Evolutionary conservation across 2,888 invertebrate species (phyloP), one percentile per base, ranked within the genome.

Genomic region (Macrophya alboannulata): DNA sequence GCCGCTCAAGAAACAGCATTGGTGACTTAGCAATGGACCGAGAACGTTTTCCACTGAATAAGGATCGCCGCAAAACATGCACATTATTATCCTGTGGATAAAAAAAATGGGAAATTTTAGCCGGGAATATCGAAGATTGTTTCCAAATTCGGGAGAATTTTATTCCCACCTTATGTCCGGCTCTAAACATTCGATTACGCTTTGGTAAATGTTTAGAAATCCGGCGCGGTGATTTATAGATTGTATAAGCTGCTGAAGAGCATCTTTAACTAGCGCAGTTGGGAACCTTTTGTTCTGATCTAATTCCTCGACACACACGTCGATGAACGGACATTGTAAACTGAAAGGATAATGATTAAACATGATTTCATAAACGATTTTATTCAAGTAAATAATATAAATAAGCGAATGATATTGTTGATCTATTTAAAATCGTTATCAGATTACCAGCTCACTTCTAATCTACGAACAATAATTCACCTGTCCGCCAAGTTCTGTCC

Each of bases 1-100:
- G 0, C 97, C 97, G 76, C 97, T 97, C 86, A 98, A 95, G 93
- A 97, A 97, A 93, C 98, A 98, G 87, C 97, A 97, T 88, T 97
- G 97, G 92, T 98, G 98, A 90, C 97, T 96, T 85, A 99, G 95
- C 86, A 99, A 94, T 0, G 99, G 99, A 21, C 97, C 97, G 85
- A 99, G 95, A 85, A 99, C 97, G 87, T 97, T 97, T 93, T 98
- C 98, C 72, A 98, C 97, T 0, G 97, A 97, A 92, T 97, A 99
- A 0, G 98, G 98, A 94, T 99, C 99, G 84, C 98, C 99, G 94
- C 99, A 99, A 94, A 99, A 98, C 96, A 99, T 97, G 94, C 98
- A 99, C 95, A 99, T 97, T 93, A 97, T 97, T 93, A 98, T 97
- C 90, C 98, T 97, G 81, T 17, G 89, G 86, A 92, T 91, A 48